Evolutionary conservation across 2,888 invertebrate species (phyloP).

Genomic region (Scaptodrosophila latifasciaeformis): DNA sequence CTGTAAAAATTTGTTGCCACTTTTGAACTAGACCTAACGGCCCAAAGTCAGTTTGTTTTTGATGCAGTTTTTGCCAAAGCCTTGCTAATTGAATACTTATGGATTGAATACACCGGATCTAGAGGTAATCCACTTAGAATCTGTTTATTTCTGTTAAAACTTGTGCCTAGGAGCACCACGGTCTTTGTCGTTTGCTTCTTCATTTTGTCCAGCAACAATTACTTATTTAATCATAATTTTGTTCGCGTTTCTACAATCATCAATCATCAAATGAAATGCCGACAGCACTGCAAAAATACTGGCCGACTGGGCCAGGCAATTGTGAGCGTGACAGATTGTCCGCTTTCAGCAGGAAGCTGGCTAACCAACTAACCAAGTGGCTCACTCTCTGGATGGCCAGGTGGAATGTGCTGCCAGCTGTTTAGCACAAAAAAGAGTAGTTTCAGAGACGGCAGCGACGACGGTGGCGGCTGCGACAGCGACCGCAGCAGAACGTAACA

Average conservation of each 20-base stretch:
- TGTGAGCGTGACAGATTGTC: conserved; percentile 72
- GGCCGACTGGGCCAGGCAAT: conserved; percentile 39
- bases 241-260: conserved; percentile 72
- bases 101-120: too few species aligned
- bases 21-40: conserved; percentile 43
- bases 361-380: conserved; percentile 14
- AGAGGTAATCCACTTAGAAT: too few species aligned
- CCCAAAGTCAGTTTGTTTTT: conserved; percentile 13
- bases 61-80: conserved; percentile 22
- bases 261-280: conserved; percentile 72
- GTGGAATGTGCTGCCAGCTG: conserved; percentile 61
- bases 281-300: conserved; percentile 54
- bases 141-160: too few species aligned
- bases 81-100: conserved; percentile 33
- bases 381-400: conserved; percentile 22
- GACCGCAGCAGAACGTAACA: conserved; percentile 59
- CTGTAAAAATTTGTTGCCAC: conserved; percentile 1
- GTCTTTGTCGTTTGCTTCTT: neutral
- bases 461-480: neutral
- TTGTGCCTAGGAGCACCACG: too few species aligned
- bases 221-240: conserved; percentile 72
- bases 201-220: conserved; percentile 52
- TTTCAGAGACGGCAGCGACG: too few species aligned
- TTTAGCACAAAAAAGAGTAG: conserved; percentile 47
- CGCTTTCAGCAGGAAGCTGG: conserved; percentile 55